Base-by-base conservation (phyloP, 1,140 invertebrate species). In the Apis cerana region DNA sequence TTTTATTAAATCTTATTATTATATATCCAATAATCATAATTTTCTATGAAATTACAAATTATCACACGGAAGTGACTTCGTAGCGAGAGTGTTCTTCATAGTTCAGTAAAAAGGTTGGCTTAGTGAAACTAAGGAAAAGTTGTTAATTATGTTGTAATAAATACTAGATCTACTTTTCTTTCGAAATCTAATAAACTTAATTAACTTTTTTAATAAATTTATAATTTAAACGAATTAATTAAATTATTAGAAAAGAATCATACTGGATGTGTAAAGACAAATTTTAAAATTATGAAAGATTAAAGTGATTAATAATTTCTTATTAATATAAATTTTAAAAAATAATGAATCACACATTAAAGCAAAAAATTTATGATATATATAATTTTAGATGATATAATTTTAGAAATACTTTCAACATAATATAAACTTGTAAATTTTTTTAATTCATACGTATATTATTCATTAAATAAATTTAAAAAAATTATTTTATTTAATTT, bases 121-220 rank as follows among this genome's bases (percentile, higher is more conserved):
- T 19, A 50, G 79, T 75, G 79, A 75, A 81, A 81, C 79, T 81
- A 75, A 75, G 71, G 71, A 67, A 81, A 81, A 33, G 71, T 58
- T 59, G 52, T 75, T 75, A 68, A 81, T 81, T 67, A 9, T 15
- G 33, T 58, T 61, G n/a, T 64, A 27, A 17, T 43, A 19, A 27
- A 17, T 43, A 19, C 27, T 8, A 15, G 3, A 10, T 54, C 21
- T 54, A 17, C 27, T 21, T 10, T 52, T 27, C 19, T 33, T 78
- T 81, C 52, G 13, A 48, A 50, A 56, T n/a, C 9, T n/a, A 4
- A 12, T n/a, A 21, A 43, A 52, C n/a, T 7, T 43, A 43, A 19
- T 23, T 33, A 48, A 15, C 17, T 2, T 10, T n/a, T 17, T 4
- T 58, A 56, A 27, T 23, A 15, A 75, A 15, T 15, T 1, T 19